Conservation (phyloP, 2,797 vertebrate species). For the Pagetopsis macropterus region DNA sequence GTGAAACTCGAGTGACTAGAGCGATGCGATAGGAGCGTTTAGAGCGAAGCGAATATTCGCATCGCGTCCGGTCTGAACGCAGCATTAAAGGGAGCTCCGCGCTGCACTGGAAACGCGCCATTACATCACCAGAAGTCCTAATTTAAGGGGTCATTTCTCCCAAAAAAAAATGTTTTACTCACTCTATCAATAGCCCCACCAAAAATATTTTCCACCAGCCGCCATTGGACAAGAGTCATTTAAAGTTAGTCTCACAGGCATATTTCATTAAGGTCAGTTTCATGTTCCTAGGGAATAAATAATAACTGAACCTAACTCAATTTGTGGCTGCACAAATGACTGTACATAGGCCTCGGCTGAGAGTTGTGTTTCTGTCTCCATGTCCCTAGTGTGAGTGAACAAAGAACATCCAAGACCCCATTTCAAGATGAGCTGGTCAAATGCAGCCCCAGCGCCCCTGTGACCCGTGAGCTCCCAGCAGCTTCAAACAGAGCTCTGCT, state of each 20-base stretch:
- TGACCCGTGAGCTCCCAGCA: constrained; percentile 73
- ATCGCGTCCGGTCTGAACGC: no score
- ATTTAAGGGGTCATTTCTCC: no score
- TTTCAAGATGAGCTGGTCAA: constrained; percentile 81
- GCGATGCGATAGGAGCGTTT: no score
- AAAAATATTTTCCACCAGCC: no score
- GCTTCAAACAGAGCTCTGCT: constrained; percentile 76
- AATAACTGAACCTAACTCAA: constrained; percentile 63
- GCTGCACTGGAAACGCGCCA: no score
- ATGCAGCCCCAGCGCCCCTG: constrained; percentile 67
- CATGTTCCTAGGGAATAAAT: constrained; percentile 51
- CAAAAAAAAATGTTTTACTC: no score
- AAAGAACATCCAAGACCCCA: constrained; percentile 76
- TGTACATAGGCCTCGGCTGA: constrained; percentile 55
- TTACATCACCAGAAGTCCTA: no score
- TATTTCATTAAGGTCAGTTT: constrained; percentile 54
- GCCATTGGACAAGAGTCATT: background rate
- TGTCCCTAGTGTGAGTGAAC: constrained; percentile 66
- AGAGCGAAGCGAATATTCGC: no score
- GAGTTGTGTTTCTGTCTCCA: constrained; percentile 54
- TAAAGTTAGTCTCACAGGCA: constrained; percentile 33
- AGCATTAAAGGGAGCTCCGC: no score
- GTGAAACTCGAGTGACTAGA: no score
- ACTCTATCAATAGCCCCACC: no score
- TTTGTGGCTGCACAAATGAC: constrained; percentile 57